Conservation (phyloP, 2,113 vertebrate genomes). For the Rhabdomys dilectus region DNA sequence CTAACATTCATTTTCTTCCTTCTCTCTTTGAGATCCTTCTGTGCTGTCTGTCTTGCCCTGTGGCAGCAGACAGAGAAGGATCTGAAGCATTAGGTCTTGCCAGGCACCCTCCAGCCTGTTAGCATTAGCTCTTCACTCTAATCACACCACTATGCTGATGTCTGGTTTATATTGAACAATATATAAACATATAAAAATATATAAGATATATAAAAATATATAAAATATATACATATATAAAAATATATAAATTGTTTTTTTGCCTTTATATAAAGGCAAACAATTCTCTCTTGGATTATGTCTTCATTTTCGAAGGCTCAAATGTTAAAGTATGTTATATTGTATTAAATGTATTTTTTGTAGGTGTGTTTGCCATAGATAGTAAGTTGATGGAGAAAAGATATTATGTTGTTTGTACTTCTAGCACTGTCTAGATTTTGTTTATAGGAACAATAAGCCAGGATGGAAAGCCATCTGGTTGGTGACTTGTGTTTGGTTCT, state of each 20-base stretch:
- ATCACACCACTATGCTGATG: neutral
- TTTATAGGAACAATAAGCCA: neutral
- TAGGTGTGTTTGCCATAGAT: neutral
- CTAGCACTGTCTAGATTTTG: neutral
- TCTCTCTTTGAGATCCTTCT: neutral
- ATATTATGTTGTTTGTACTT: neutral
- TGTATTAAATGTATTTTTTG: neutral
- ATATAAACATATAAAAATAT: too few relatives aligned
- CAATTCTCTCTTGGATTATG: neutral
- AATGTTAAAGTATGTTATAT: too few relatives aligned
- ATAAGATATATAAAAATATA: too few relatives aligned
- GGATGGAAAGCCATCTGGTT: neutral
- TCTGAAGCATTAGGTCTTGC: neutral
- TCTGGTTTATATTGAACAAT: neutral
- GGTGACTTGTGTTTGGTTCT: neutral
- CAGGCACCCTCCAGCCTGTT: neutral
- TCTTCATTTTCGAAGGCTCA: neutral
- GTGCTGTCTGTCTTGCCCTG: neutral
- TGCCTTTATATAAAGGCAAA: too few relatives aligned
- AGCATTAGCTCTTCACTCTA: neutral
- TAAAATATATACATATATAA: too few relatives aligned
- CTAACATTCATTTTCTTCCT: neutral
- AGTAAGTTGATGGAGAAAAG: neutral
- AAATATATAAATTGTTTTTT: too few relatives aligned
- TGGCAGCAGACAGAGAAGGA: neutral